Conservation (phyloP, 2,888 invertebrate species). For the Sesia apiformis region DNA sequence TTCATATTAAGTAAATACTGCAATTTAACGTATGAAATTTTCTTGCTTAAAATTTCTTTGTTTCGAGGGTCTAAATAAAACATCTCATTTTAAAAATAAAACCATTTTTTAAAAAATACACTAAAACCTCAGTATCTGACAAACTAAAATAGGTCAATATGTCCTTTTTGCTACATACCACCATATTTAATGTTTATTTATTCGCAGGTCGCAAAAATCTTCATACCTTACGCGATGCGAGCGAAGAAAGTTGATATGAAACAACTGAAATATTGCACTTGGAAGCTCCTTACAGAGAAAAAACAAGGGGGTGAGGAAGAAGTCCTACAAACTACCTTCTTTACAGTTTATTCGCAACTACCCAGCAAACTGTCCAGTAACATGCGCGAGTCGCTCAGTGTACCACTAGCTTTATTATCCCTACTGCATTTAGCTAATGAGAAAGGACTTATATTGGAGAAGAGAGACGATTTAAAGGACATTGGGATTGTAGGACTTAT, state of each 20-base stretch:
- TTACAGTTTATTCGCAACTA: constrained; percentile 70
- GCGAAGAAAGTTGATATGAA: constrained; percentile 93
- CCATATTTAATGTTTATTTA: too few species aligned
- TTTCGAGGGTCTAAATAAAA: too few species aligned
- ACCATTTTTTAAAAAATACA: too few species aligned
- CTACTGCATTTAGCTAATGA: constrained; percentile 91
- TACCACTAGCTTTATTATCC: constrained; percentile 85
- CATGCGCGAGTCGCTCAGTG: constrained; percentile 83
- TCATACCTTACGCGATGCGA: constrained; percentile 85
- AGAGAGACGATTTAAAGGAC: constrained; percentile 66
- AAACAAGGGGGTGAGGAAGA: constrained; percentile 38
- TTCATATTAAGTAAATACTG: too few species aligned
- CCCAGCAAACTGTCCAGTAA: constrained; percentile 72
- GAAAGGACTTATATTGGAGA: constrained; percentile 75
- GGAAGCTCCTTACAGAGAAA: constrained; percentile 74
- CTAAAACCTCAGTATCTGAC: too few species aligned
- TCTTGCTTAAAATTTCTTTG: too few species aligned
- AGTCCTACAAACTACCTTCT: constrained; percentile 68
- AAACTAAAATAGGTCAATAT: too few species aligned
- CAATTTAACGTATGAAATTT: too few species aligned
- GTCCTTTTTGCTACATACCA: too few species aligned
- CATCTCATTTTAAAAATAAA: too few species aligned
- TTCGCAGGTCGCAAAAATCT: constrained; percentile 78
- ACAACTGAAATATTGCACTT: constrained; percentile 84
- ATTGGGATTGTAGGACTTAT: constrained; percentile 61